phyloP scores from a whole-genome alignment of 2,797 vertebrate genomes.

The Pseudochirops corinnae region DNA sequence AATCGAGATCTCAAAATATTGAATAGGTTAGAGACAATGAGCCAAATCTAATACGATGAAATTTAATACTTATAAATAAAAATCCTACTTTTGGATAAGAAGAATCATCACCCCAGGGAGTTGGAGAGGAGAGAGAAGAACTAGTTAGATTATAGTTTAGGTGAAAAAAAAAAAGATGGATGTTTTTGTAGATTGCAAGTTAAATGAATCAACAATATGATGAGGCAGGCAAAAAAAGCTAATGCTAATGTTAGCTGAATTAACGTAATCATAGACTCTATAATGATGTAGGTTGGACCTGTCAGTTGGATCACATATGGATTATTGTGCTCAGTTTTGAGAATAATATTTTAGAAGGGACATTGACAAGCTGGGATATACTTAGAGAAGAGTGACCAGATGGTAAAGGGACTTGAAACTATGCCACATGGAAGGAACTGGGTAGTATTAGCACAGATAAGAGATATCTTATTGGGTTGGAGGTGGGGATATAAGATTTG shows the following conservation, averaged over 20 bases:
- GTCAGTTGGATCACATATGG: background rate
- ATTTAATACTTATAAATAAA: background rate
- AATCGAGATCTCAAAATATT: background rate
- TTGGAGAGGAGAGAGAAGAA: background rate
- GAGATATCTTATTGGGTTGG: background rate
- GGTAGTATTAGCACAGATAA: background rate
- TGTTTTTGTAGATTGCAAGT: background rate
- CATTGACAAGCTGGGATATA: background rate
- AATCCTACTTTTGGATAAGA: background rate
- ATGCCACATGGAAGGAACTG: background rate
- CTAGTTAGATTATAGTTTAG: background rate
- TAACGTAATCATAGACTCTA: background rate
- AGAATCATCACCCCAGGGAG: background rate
- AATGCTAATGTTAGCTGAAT: background rate
- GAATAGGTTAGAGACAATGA: background rate
- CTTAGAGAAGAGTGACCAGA: constrained; percentile 2
- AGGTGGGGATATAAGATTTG: background rate
- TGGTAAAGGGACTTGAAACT: constrained; percentile 3
- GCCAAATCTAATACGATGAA: background rate
- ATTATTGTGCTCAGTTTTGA: constrained; percentile 5
- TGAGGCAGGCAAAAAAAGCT: background rate
- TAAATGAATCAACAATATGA: background rate
- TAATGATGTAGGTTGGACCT: background rate
- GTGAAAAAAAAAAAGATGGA: background rate
- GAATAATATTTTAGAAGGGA: background rate